Percentiles rank a stretch among this genome's conserved stretches.
These are phyloP conservation scores for Portunus trituberculatus DNA, from an alignment of 1,140 invertebrate genomes.

Conservation along the genomic window DNA sequence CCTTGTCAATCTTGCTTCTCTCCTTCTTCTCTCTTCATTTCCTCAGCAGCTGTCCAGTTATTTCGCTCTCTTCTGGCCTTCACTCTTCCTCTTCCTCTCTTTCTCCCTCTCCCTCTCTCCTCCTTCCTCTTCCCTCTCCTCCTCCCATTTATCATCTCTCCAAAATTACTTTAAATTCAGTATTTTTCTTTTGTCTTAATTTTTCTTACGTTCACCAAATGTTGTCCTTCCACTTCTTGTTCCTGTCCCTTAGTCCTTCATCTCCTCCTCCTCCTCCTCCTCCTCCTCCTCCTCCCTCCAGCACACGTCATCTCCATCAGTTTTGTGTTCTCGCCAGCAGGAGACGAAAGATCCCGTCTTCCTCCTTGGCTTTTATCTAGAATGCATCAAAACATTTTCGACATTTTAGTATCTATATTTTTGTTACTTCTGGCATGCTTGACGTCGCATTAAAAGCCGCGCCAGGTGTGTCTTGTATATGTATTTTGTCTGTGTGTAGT, in stretches of 20 bases:
- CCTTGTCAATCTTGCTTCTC: neutral
- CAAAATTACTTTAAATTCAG: neutral
- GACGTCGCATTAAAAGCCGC: neutral
- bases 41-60: neutral
- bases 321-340: neutral
- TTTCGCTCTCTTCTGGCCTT: neutral
- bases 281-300: neutral
- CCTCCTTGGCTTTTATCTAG: neutral
- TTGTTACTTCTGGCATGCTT: neutral
- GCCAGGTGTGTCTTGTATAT: neutral
- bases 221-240: neutral
- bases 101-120: neutral
- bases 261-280: neutral
- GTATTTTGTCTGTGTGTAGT: neutral
- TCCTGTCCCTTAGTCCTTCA: neutral
- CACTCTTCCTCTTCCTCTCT: neutral
- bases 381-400: conserved; percentile 23
- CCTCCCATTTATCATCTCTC: neutral
- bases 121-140: neutral
- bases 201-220: neutral
- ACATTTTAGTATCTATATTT: neutral
- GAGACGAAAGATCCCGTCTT: neutral
- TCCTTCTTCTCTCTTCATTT: neutral
- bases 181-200: neutral
- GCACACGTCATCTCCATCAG: neutral